Evolutionary conservation across 2,113 vertebrate species (phyloP), one percentile per base, ranked within the genome.

Genomic region (Tiliqua scincoides): DNA sequence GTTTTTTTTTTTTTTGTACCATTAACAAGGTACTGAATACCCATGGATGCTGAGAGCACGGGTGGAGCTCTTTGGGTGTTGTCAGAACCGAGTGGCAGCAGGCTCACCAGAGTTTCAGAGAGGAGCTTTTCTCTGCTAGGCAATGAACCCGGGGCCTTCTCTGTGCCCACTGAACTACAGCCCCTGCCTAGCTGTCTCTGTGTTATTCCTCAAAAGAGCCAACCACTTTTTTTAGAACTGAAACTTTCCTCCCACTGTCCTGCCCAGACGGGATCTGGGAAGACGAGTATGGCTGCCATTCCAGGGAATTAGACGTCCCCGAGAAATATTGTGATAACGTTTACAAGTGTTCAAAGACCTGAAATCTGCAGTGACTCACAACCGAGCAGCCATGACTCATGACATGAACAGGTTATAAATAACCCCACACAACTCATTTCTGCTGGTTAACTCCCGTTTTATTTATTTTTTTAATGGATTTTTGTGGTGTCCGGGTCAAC

Each of bases 281-380:
- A 65, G 7, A 70, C 18, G 67, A n/a, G n/a, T 6, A 32, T 12
- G 20, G 40, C 4, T 23, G 43, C 37, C 30, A 32, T 84, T 52
- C 27, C 71, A 32, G 35, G 40, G 59, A 74, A 81, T 20, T 35
- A 32, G 59, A 37, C 17, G 40, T 6, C 1, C 61, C 85, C 88
- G 25, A 88, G 91, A 89, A 61, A 1, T 61, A 89, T 85, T 89
- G 67, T 71, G 87, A 37, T 61, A 48, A 25, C 21, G 32, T 59
- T 84, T 48, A 63, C 57, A 48, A 79, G 68, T 84, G 65, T 59
- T 8, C 52, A 10, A 82, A 48, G 54, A 25, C 62, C 79, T 65
- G 0, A 67, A 18, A 67, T 73, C 75, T 23, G 52, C 1, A n/a
- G 67, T 93, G 94, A 94, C 90, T 93, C 88, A 91, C 0, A 2